Conservation (phyloP, 2,113 vertebrate genomes). For the Chamaea fasciata region DNA sequence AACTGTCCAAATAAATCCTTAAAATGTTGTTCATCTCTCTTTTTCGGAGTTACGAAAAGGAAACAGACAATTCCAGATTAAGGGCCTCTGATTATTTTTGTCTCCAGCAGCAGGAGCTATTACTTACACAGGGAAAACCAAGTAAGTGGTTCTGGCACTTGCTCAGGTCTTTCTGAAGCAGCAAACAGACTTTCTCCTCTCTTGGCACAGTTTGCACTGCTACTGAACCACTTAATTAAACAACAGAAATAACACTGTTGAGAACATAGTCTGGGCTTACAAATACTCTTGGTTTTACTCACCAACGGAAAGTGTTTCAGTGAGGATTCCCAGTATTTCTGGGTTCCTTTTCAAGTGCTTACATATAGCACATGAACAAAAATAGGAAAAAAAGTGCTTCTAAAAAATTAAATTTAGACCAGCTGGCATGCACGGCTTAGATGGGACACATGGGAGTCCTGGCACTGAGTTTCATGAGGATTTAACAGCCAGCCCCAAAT, state of each 20-base stretch:
- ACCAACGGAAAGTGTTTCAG: background rate
- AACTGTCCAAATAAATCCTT: background rate
- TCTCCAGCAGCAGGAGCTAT: background rate
- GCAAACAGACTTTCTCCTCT: background rate
- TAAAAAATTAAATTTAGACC: background rate
- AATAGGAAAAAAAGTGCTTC: background rate
- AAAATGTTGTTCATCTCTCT: background rate
- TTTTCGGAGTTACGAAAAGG: background rate
- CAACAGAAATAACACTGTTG: background rate
- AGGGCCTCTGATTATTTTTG: background rate
- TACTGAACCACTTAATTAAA: conserved; percentile 10
- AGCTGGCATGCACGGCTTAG: background rate
- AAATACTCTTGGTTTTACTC: background rate
- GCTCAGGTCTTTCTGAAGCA: background rate
- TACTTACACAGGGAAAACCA: background rate
- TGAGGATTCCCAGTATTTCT: background rate
- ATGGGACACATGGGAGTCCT: background rate
- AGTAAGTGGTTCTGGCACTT: background rate
- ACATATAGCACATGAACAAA: background rate
- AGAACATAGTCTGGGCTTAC: background rate
- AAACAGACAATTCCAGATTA: background rate
- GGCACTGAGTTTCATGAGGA: background rate
- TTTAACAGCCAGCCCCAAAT: background rate
- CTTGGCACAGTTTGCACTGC: background rate
- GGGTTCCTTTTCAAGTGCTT: background rate